Conservation (phyloP, 1,140 invertebrate species). For the Mizuhopecten yessoensis region DNA sequence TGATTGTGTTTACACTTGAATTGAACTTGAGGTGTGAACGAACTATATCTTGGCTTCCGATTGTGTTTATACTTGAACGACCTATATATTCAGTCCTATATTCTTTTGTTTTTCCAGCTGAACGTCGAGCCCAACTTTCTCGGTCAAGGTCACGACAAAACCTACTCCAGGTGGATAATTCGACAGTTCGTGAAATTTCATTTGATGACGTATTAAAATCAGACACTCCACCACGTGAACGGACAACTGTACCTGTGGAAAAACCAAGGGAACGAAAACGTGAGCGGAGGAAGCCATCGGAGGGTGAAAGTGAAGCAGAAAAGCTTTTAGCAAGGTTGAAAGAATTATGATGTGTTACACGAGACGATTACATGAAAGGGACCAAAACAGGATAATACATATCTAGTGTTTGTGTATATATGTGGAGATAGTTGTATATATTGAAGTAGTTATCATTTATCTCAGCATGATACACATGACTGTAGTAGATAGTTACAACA, state of each 20-base stretch:
- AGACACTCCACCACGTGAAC: conserved; percentile 46
- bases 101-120: conserved; percentile 74
- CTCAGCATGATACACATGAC: background rate
- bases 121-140: conserved; percentile 79
- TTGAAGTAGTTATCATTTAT: background rate
- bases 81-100: no score
- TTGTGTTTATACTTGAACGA: no score
- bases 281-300: conserved; percentile 38
- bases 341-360: conserved; percentile 61
- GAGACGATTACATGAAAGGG: background rate
- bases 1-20: no score
- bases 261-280: conserved; percentile 30
- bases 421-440: background rate
- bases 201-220: conserved; percentile 66
- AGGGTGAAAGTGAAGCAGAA: conserved; percentile 68
- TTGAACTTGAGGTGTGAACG: no score
- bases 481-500: background rate
- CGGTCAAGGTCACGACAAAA: conserved; percentile 79
- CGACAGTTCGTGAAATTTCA: conserved; percentile 72
- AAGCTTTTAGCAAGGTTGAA: conserved; percentile 71
- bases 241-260: background rate
- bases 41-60: no score
- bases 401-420: background rate
- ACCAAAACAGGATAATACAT: background rate
- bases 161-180: conserved; percentile 62